phyloP scores from a whole-genome alignment of 2,888 invertebrate species.

The Yponomeuta evonymella region DNA sequence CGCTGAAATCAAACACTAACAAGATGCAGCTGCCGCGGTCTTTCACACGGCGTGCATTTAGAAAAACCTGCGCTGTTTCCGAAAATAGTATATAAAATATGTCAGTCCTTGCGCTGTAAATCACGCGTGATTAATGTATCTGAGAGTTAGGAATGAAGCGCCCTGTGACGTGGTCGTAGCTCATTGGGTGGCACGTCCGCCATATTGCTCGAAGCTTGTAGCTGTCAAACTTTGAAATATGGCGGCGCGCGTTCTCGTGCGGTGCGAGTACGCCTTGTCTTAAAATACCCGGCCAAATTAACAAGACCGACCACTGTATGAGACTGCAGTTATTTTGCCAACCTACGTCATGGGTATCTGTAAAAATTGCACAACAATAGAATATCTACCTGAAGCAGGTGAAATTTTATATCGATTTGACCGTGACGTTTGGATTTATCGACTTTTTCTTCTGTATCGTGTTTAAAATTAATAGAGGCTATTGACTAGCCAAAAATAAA shows the following conservation, averaged over 20 bases:
- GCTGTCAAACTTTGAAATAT: constrained; percentile 75
- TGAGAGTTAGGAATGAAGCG: constrained; percentile 50
- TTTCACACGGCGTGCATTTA: constrained; percentile 62
- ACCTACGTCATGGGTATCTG: not conserved
- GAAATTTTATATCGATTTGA: constrained; percentile 36
- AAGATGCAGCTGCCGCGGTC: constrained; percentile 71
- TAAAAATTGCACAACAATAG: constrained; percentile 9
- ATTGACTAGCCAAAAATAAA: constrained; percentile 42
- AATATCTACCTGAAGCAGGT: not conserved
- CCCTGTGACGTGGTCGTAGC: constrained; percentile 67
- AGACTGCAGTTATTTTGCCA: constrained; percentile 34
- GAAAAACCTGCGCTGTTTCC: constrained; percentile 70
- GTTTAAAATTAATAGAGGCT: constrained; percentile 52
- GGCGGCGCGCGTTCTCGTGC: constrained; percentile 57
- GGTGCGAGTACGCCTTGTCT: constrained; percentile 60
- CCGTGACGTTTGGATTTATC: constrained; percentile 49
- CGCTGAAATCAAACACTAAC: constrained; percentile 60
- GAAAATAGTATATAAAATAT: constrained; percentile 75
- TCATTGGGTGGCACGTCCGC: constrained; percentile 74
- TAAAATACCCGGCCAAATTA: constrained; percentile 58
- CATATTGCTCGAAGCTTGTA: constrained; percentile 74
- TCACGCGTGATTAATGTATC: constrained; percentile 71
- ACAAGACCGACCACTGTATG: constrained; percentile 38
- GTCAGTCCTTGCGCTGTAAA: constrained; percentile 73
- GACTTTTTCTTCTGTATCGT: constrained; percentile 54